phyloP scores from a whole-genome alignment of 2,113 vertebrate species.

The Nicator chloris region DNA sequence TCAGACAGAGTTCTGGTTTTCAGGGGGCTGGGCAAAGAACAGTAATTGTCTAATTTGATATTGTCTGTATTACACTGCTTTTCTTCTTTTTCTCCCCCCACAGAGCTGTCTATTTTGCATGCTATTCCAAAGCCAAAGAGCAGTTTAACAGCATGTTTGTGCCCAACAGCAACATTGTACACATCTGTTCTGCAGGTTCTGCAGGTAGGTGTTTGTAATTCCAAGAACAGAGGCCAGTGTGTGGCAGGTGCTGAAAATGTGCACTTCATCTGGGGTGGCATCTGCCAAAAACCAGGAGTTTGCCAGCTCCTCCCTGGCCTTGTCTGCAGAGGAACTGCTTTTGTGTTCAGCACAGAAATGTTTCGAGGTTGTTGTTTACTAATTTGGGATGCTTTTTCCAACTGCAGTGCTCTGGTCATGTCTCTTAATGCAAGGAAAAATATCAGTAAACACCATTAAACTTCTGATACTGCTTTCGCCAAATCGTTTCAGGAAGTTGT shows the following conservation, averaged over 20 bases:
- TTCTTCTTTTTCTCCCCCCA: background rate
- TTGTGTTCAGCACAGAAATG: background rate
- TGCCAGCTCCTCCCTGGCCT: background rate
- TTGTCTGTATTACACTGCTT: background rate
- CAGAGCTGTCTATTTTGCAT: slow-evolving; percentile 96
- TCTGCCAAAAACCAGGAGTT: background rate
- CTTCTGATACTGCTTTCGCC: background rate
- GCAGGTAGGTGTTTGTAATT: slow-evolving; percentile 79
- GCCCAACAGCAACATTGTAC: slow-evolving; percentile 90
- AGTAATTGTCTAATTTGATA: background rate
- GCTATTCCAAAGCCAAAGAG: slow-evolving; percentile 96
- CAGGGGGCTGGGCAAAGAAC: background rate
- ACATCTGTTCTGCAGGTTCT: slow-evolving; percentile 90
- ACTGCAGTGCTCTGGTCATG: background rate
- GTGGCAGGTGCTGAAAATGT: background rate
- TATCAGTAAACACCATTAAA: background rate
- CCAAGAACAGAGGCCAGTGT: background rate
- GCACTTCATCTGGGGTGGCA: background rate
- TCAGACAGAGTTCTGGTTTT: background rate
- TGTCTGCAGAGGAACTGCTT: background rate
- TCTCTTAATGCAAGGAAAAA: background rate
- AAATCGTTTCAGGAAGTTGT: background rate
- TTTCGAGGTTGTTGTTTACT: background rate
- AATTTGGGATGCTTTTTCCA: background rate
- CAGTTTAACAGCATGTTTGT: slow-evolving; percentile 87